Conservation (phyloP, 2,888 invertebrate species). For the Drepana falcataria region DNA sequence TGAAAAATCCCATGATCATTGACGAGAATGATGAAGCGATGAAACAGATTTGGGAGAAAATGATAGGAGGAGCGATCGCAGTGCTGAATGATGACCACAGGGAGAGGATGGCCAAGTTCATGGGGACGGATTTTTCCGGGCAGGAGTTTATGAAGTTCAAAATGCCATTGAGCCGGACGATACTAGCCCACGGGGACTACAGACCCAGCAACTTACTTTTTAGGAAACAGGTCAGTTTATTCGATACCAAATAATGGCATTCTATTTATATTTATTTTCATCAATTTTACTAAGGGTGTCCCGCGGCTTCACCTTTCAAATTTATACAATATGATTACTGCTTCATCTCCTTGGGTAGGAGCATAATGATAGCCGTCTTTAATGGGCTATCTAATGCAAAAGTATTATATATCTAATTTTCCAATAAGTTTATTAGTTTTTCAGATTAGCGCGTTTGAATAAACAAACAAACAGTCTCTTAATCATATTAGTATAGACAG, state of each 20-base stretch:
- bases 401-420: too few relatives aligned
- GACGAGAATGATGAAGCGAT: conserved; percentile 4
- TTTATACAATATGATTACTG: too few relatives aligned
- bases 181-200: conserved; percentile 40
- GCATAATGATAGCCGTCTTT: too few relatives aligned
- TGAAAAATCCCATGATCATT: conserved; percentile 11
- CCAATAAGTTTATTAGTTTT: too few relatives aligned
- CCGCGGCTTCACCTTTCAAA: too few relatives aligned
- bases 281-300: too few relatives aligned
- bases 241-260: not conserved
- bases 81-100: conserved; percentile 29
- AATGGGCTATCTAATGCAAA: too few relatives aligned
- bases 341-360: too few relatives aligned
- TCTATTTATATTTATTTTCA: too few relatives aligned
- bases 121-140: conserved; percentile 6
- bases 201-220: conserved; percentile 38
- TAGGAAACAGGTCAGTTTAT: conserved; percentile 16
- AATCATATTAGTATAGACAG: too few relatives aligned
- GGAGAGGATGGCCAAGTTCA: conserved; percentile 19
- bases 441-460: too few relatives aligned
- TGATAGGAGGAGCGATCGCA: conserved; percentile 17
- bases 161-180: conserved; percentile 22
- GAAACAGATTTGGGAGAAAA: conserved; percentile 15
- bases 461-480: too few relatives aligned
- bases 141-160: conserved; percentile 20